These are phyloP conservation scores for Rutpela maculata DNA, from an alignment of 2,888 invertebrate species.

Conservation along the genomic window DNA sequence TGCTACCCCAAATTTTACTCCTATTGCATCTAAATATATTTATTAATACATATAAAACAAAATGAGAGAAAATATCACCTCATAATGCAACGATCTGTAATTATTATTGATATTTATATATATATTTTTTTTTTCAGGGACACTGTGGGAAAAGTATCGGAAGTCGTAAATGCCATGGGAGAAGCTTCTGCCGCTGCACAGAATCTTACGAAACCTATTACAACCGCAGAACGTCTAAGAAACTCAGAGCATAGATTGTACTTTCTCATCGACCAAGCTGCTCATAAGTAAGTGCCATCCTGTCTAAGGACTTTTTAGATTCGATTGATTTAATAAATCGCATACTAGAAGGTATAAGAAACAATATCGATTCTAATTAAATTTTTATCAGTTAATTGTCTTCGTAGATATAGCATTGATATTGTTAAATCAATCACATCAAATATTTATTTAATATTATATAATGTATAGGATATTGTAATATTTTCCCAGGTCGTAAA, in stretches of 20 bases:
- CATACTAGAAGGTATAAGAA: neutral
- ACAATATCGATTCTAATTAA: neutral
- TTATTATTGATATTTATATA: conserved; percentile 22
- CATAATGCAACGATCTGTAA: neutral
- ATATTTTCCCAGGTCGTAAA: too few species aligned
- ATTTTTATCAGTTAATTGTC: neutral
- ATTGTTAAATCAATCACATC: neutral
- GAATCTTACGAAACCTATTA: conserved; percentile 84
- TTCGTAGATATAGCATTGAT: neutral
- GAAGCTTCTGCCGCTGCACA: conserved; percentile 85
- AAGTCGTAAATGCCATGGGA: conserved; percentile 83
- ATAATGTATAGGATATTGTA: too few species aligned
- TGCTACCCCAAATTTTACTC: too few species aligned
- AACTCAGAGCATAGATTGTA: conserved; percentile 78
- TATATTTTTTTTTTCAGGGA: conserved; percentile 74
- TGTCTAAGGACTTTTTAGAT: neutral
- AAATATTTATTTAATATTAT: neutral
- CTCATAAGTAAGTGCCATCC: conserved; percentile 76
- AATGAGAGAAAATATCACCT: neutral
- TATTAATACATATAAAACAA: too few species aligned
- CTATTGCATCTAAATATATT: too few species aligned
- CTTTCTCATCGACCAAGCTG: conserved; percentile 75
- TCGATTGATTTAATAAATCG: conserved; percentile 3
- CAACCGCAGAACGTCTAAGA: conserved; percentile 82
- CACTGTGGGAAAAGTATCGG: conserved; percentile 78